Evolutionary conservation across 2,797 vertebrate genomes (phyloP), one percentile per base, ranked within the genome.

Genomic region (Distichodus sexfasciatus): DNA sequence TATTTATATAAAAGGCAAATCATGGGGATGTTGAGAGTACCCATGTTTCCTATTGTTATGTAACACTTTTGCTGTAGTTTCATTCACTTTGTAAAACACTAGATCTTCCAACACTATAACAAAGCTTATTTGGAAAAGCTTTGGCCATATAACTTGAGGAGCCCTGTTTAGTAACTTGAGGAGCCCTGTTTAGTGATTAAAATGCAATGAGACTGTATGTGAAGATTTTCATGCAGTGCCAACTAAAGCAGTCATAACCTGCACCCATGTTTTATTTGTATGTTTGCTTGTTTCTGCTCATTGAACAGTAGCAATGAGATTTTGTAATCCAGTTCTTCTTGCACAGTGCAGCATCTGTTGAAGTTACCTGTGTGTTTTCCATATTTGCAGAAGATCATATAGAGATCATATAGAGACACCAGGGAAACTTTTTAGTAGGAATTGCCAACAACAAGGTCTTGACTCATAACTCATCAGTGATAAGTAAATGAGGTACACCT

Each of bases 1-100:
- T 93, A 93, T 93, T 93, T 92, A 93, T 92, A 90, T 81, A 85
- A 84, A 75, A 64, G 69, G 44, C 10, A 68, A 75, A 84, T 77
- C 38, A 78, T 71, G 60, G 71, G 86, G 75, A 78, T 85, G 76
- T 62, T 82, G 78, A 79, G 78, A 81, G 81, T 72, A 69, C 64
- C 68, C 78, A 82, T 78, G 63, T 84, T 76, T 75, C 54, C 55
- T 77, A 69, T 64, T 44, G 66, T 81, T 82, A 79, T 80, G 77
- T 71, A 75, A 72, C 78, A 72, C 40, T 65, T 79, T 75, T 79
- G 65, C 65, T 43, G 28, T 60, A 41, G 36, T 66, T 63, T 75
- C 75, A 38, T 28, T 48, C 3, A 4, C 40, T 82, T 64, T 83
- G 79, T 82, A 78, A 84, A 83, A 72, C 71, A 76, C 75, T 74